These are phyloP conservation scores for Lissonota sp. DNA, from an alignment of 2,888 invertebrate species.

Conservation along the genomic window DNA sequence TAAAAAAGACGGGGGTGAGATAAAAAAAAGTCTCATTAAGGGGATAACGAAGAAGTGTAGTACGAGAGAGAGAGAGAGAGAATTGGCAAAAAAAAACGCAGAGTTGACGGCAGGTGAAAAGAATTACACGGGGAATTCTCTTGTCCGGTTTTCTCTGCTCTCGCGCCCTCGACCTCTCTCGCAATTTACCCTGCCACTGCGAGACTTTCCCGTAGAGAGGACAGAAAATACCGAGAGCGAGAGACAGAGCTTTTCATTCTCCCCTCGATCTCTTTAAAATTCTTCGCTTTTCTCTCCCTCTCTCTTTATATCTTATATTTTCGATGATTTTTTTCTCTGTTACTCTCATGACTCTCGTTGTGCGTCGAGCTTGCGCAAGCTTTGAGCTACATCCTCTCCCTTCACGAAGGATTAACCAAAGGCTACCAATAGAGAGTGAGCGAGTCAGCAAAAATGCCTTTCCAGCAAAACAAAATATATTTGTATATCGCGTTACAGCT, in stretches of 20 bases:
- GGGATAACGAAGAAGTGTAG: constrained; percentile 43
- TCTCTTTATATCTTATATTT: too few relatives aligned
- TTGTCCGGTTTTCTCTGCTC: constrained; percentile 26
- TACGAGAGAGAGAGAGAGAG: not conserved
- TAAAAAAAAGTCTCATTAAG: constrained; percentile 49
- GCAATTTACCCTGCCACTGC: constrained; percentile 58
- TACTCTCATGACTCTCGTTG: too few relatives aligned
- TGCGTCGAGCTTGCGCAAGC: too few relatives aligned
- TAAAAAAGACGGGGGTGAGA: constrained; percentile 4
- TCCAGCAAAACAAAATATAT: too few relatives aligned
- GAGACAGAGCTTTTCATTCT: not conserved
- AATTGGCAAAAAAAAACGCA: not conserved
- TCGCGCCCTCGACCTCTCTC: constrained; percentile 59
- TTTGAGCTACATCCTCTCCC: too few relatives aligned
- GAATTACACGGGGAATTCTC: constrained; percentile 46
- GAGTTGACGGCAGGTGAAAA: constrained; percentile 28
- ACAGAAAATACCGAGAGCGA: not conserved
- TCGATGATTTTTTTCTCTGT: too few relatives aligned
- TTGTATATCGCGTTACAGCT: too few relatives aligned
- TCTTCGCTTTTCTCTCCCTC: too few relatives aligned
- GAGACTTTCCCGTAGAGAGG: not conserved
- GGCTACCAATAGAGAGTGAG: too few relatives aligned
- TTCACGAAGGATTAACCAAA: too few relatives aligned
- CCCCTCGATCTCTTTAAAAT: too few relatives aligned
- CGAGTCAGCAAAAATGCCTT: too few relatives aligned